These are phyloP conservation scores for Aradus depressus DNA, from an alignment of 2,888 invertebrate species.

Conservation along the genomic window DNA sequence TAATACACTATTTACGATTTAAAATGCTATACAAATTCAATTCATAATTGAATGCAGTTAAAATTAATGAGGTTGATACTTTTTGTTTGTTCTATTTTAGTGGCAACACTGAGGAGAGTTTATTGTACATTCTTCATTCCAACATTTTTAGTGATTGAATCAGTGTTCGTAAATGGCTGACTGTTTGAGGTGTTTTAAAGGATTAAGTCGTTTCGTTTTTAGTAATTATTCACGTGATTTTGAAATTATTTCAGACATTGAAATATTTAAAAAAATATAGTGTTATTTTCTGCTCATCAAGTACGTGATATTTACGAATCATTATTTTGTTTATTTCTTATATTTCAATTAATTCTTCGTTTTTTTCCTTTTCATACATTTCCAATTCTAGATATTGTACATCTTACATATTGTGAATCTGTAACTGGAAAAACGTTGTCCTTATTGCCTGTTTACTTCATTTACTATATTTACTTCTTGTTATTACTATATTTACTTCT, in stretches of 20 bases:
- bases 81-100: too few relatives aligned
- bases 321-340: slow-evolving; percentile 10
- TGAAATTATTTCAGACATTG: neutral
- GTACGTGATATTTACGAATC: slow-evolving; percentile 14
- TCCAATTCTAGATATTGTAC: neutral
- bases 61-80: too few relatives aligned
- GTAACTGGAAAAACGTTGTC: neutral
- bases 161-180: slow-evolving; percentile 12
- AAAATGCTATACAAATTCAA: too few relatives aligned
- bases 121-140: too few relatives aligned
- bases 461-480: too few relatives aligned
- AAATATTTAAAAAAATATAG: neutral
- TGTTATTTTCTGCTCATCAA: neutral
- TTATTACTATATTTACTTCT: slow-evolving; percentile 1
- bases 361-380: neutral
- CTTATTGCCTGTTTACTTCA: too few relatives aligned
- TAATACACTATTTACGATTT: too few relatives aligned
- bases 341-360: neutral
- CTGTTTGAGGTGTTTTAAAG: slow-evolving; percentile 11
- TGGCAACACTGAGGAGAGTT: too few relatives aligned
- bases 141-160: slow-evolving; percentile 19
- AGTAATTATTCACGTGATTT: too few relatives aligned
- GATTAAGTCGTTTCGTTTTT: slow-evolving; percentile 9
- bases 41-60: too few relatives aligned
- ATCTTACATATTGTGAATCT: neutral